Evolutionary conservation across 2,888 invertebrate species (phyloP).

Genomic region (Thelaira solivaga): DNA sequence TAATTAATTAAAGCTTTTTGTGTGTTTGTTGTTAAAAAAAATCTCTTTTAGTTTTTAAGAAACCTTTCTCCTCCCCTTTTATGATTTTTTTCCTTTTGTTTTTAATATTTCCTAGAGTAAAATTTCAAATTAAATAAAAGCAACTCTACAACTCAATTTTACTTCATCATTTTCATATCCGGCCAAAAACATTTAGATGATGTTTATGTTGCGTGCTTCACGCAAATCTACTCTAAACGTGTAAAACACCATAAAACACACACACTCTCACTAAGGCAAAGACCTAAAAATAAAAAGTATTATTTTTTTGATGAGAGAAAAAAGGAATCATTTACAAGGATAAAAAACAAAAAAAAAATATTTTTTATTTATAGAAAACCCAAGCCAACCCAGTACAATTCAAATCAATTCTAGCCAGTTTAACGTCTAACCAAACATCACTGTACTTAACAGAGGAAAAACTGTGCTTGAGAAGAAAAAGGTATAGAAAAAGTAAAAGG

Average conservation of each 20-base stretch:
- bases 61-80: no score
- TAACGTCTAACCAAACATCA: not conserved
- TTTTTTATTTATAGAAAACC: conserved; percentile 5
- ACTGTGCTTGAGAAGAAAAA: conserved; percentile 39
- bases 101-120: no score
- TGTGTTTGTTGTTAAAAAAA: no score
- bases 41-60: no score
- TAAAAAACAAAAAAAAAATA: not conserved
- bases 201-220: conserved; percentile 60
- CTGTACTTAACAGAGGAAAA: conserved; percentile 32
- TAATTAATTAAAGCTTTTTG: no score
- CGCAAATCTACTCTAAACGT: conserved; percentile 51
- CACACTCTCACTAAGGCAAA: not conserved
- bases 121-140: no score
- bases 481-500: not conserved
- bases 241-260: conserved; percentile 20
- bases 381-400: no score
- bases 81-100: no score
- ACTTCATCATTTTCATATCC: conserved; percentile 58
- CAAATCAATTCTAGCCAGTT: conserved; percentile 11
- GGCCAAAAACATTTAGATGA: conserved; percentile 56
- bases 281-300: not conserved
- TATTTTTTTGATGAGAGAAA: not conserved
- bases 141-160: conserved; percentile 57
- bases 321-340: conserved; percentile 28